These are phyloP conservation scores for Yponomeuta cagnagella DNA, from an alignment of 2,888 invertebrate genomes.

Conservation along the genomic window DNA sequence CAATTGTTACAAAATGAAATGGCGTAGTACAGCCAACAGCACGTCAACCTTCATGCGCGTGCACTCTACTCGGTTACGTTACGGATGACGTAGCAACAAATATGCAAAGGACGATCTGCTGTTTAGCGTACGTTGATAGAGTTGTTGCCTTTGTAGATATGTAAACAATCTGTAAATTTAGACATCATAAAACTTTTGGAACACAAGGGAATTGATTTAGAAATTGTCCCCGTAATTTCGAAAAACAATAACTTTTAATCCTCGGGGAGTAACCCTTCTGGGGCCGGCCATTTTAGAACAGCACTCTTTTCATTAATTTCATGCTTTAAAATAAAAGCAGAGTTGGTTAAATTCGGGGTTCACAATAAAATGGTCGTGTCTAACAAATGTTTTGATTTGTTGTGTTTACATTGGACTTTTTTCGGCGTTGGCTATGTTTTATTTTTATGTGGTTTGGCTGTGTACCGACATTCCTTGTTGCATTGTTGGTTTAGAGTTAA, in stretches of 20 bases:
- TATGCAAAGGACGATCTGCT: too few species aligned
- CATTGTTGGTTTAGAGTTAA: background rate
- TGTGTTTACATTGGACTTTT: constrained; percentile 22
- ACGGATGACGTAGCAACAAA: too few species aligned
- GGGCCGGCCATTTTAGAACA: constrained; percentile 40
- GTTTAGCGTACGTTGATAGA: background rate
- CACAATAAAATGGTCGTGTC: constrained; percentile 29
- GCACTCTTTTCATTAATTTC: constrained; percentile 25
- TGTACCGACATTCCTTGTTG: background rate
- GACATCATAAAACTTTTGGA: background rate
- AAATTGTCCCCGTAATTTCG: background rate
- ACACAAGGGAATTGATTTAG: background rate
- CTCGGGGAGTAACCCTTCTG: constrained; percentile 13
- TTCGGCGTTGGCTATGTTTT: background rate
- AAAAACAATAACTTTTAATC: background rate
- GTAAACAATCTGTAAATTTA: background rate
- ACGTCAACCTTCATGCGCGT: too few species aligned
- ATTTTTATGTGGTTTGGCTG: background rate
- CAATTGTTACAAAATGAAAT: too few species aligned
- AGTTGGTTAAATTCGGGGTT: constrained; percentile 24
- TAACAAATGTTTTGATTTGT: constrained; percentile 42
- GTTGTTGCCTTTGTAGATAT: background rate
- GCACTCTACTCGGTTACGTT: too few species aligned
- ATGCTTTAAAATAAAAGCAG: constrained; percentile 17
- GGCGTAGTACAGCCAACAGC: too few species aligned